Percentiles rank a stretch among this genome's conserved stretches.
These are phyloP conservation scores for Cryptophagus acutangulus DNA, from an alignment of 2,888 invertebrate genomes.

Conservation along the genomic window DNA sequence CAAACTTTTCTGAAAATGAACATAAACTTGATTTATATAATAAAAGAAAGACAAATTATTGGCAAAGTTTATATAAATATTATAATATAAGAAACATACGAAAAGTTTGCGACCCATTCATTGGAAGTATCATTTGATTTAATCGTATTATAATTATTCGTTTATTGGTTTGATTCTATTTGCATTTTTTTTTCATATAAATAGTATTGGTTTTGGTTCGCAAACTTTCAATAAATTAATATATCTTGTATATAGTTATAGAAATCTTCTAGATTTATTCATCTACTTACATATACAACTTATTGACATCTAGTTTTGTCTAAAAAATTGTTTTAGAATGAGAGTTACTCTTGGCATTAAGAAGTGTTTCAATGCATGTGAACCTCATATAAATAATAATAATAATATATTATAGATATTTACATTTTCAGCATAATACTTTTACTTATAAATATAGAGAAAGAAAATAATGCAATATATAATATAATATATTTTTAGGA, in stretches of 20 bases:
- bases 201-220: constrained; percentile 27
- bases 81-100: constrained; percentile 11
- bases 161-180: too few relatives aligned
- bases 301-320: constrained; percentile 42
- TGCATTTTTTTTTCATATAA: constrained; percentile 15
- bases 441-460: constrained; percentile 13
- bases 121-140: too few relatives aligned
- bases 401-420: constrained; percentile 7
- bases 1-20: constrained; percentile 14
- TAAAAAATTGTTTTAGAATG: constrained; percentile 43
- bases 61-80: constrained; percentile 35
- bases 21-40: constrained; percentile 10
- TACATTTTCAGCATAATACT: constrained; percentile 12
- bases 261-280: constrained; percentile 37
- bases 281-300: constrained; percentile 41
- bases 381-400: constrained; percentile 37
- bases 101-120: constrained; percentile 34
- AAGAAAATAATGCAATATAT: constrained; percentile 17
- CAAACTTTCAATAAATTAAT: constrained; percentile 41
- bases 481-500: constrained; percentile 43
- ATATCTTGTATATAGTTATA: too few relatives aligned
- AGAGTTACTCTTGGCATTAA: constrained; percentile 42
- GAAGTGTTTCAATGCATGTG: constrained; percentile 40
- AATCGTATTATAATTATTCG: constrained; percentile 20
- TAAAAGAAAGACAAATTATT: constrained; percentile 38